These are phyloP conservation scores for Ptilorrhoa leucosticta DNA, from an alignment of 2,113 vertebrate species.

Conservation along the genomic window DNA sequence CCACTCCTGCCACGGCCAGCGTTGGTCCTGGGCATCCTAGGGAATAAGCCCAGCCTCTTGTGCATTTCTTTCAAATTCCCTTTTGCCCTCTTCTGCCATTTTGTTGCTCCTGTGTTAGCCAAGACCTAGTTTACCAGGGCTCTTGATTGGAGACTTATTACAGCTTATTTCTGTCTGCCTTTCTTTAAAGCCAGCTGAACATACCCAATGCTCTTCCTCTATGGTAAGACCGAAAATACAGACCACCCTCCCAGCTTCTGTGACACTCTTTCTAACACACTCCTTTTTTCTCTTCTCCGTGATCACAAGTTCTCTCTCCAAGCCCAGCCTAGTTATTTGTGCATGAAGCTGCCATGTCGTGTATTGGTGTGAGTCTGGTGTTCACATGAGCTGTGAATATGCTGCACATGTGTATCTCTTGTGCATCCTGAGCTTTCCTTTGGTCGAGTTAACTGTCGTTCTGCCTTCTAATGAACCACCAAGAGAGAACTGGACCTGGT, in stretches of 20 bases:
- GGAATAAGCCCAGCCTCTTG: constrained; percentile 35
- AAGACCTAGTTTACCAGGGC: constrained; percentile 62
- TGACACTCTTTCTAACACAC: constrained; percentile 68
- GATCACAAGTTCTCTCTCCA: constrained; percentile 59
- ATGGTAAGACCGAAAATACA: constrained; percentile 95
- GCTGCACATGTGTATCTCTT: constrained; percentile 67
- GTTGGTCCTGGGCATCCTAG: constrained; percentile 14
- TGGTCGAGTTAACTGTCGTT: constrained; percentile 59
- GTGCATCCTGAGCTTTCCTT: constrained; percentile 69
- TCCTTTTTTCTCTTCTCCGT: constrained; percentile 59
- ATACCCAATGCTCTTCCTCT: constrained; percentile 94
- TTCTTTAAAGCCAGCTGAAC: constrained; percentile 99
- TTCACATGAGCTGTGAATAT: constrained; percentile 68
- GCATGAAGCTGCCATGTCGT: constrained; percentile 74
- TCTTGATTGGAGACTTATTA: constrained; percentile 78
- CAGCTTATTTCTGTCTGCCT: constrained; percentile 98
- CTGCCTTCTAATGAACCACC: constrained; percentile 64
- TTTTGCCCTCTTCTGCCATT: constrained; percentile 67
- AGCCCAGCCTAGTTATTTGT: constrained; percentile 68
- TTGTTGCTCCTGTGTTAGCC: constrained; percentile 76
- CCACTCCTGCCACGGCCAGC: not conserved
- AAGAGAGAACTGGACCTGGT: constrained; percentile 72
- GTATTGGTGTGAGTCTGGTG: constrained; percentile 72
- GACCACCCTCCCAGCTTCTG: constrained; percentile 73
- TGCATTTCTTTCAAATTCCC: constrained; percentile 46